Percentiles rank a stretch among this genome's conserved stretches.
These are phyloP conservation scores for Drosophila putrida DNA, from an alignment of 2,888 invertebrate species.

Conservation along the genomic window DNA sequence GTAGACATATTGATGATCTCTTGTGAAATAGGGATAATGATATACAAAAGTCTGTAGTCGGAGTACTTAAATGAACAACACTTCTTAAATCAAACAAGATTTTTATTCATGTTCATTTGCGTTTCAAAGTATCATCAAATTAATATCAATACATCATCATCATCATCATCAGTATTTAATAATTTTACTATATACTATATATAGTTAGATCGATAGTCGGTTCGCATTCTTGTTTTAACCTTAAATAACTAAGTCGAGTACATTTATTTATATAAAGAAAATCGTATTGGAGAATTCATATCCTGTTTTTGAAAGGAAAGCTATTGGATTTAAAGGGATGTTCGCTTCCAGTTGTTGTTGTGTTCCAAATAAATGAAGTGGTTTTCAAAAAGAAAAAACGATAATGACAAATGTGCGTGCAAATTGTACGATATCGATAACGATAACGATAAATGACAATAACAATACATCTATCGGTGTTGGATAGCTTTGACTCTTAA, in stretches of 20 bases:
- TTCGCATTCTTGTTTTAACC: conserved; percentile 27
- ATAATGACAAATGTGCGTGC: conserved; percentile 50
- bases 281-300: conserved; percentile 1
- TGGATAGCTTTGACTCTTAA: conserved; percentile 27
- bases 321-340: conserved; percentile 4
- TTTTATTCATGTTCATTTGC: conserved; percentile 38
- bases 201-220: conserved; percentile 18
- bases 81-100: conserved; percentile 54
- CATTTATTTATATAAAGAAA: conserved; percentile 14
- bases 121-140: conserved; percentile 30
- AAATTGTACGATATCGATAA: conserved; percentile 55
- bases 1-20: conserved; percentile 12
- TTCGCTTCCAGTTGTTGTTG: conserved; percentile 24
- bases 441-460: conserved; percentile 49
- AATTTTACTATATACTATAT: conserved; percentile 19
- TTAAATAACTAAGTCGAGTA: conserved; percentile 40
- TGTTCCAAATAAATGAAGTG: conserved; percentile 31
- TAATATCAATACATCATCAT: conserved; percentile 15
- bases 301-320: conserved; percentile 8
- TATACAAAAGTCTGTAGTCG: neutral
- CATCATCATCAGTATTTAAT: conserved; percentile 30
- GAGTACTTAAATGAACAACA: conserved; percentile 44
- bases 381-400: neutral
- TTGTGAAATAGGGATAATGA: neutral
- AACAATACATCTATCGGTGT: conserved; percentile 56